Evolutionary conservation across 2,888 invertebrate genomes (phyloP).

Genomic region (Cosmorhoe ocellata): DNA sequence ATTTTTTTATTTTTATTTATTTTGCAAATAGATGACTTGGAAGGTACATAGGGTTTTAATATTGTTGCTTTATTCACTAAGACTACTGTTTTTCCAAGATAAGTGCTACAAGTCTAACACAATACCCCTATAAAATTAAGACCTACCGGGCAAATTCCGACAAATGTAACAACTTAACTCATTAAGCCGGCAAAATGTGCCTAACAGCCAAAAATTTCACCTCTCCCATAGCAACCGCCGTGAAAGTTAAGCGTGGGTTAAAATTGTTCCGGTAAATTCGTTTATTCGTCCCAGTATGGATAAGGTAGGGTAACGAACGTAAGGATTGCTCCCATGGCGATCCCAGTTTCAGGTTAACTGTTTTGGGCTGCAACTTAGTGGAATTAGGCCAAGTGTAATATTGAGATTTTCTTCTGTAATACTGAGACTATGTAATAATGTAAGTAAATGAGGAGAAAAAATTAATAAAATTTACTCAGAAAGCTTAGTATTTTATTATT

Average conservation of each 20-base stretch:
- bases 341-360: conserved; percentile 64
- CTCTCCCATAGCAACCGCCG: conserved; percentile 41
- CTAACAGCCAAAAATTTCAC: conserved; percentile 53
- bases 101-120: conserved; percentile 17
- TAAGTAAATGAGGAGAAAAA: background rate
- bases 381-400: conserved; percentile 59
- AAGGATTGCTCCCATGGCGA: conserved; percentile 71
- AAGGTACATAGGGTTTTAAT: too few species aligned
- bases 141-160: conserved; percentile 43
- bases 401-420: conserved; percentile 42
- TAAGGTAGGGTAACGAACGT: conserved; percentile 56
- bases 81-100: conserved; percentile 5
- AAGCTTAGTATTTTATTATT: too few species aligned
- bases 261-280: conserved; percentile 77
- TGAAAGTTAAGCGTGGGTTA: conserved; percentile 68
- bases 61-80: background rate
- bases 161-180: conserved; percentile 54
- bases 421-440: conserved; percentile 13
- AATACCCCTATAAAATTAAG: conserved; percentile 28
- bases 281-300: conserved; percentile 63
- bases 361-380: conserved; percentile 49
- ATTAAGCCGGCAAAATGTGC: conserved; percentile 44
- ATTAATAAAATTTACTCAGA: background rate
- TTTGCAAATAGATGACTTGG: too few species aligned
- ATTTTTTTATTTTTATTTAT: too few species aligned